Base-by-base conservation (phyloP, 2,797 vertebrate genomes). In the Chelmon rostratus region DNA sequence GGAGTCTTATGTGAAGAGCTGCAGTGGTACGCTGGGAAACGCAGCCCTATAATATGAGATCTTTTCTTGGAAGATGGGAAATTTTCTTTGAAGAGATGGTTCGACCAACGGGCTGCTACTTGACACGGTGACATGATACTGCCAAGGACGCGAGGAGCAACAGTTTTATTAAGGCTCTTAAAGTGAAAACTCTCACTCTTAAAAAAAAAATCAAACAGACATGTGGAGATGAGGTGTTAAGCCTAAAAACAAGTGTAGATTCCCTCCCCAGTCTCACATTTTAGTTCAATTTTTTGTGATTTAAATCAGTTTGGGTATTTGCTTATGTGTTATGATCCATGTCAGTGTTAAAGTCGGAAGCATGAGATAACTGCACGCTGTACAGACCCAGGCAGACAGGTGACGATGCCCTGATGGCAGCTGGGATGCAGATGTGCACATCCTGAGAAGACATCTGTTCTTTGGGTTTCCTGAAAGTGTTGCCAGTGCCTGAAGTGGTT, bases 321-420 rank as follows among this genome's bases (percentile, higher is more conserved):
- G 76, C 68, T 53, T 66, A 40, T 64, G 40, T 90, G 65, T 88
- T 74, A 18, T 61, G 28, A 31, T 31, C 68, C 81, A 69, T 62
- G 70, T 88, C 83, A 62, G 68, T 83, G 9, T 69, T 84, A 28
- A 38, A 72, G 67, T 31, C 50, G 19, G 66, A 81, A 81, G 79
- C 80, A 68, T 73, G 76, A 83, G 49, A 52, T 71, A 61, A 76
- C 69, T 62, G 77, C 64, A 78, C 6, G 15, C 61, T 85, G 74
- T 86, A 86, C 78, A 79, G 75, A 80, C 42, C 59, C 79, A 64
- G 56, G 54, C 37, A n/a, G 23, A 46, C 68, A 74, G 35, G 0
- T 49, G 28, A 16, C 25, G 40, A 68, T 28, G 25, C 61, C 66
- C 53, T 52, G 28, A 44, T 56, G 42, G 44, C 46, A 62, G 52